Conservation (phyloP, 2,888 invertebrate genomes). For the Agonopterix arenella region DNA sequence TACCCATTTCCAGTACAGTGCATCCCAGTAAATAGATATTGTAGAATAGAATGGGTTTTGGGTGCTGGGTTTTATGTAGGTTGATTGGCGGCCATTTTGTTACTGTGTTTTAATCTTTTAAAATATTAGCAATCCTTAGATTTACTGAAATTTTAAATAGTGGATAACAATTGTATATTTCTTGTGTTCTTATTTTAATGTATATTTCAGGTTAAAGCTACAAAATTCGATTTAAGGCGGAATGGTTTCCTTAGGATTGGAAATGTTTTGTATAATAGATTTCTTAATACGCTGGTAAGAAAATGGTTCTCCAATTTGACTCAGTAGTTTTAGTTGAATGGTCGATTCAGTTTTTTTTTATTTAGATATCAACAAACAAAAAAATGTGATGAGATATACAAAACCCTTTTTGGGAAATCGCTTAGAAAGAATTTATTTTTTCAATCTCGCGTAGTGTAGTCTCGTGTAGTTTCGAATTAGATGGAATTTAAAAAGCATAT, state of each 20-base stretch:
- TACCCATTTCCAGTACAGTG: slow-evolving; percentile 58
- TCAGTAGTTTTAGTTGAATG: slow-evolving; percentile 41
- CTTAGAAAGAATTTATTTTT: slow-evolving; percentile 41
- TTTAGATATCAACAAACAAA: slow-evolving; percentile 13
- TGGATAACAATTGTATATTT: no score
- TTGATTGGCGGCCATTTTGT: neutral
- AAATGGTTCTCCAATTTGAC: no score
- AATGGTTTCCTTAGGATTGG: no score
- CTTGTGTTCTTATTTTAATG: neutral
- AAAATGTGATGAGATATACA: slow-evolving; percentile 32
- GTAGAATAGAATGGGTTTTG: slow-evolving; percentile 43
- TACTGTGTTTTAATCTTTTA: no score
- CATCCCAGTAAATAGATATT: slow-evolving; percentile 70
- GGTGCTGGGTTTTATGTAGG: slow-evolving; percentile 55
- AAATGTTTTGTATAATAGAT: no score
- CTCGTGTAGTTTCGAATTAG: slow-evolving; percentile 37
- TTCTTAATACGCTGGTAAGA: no score
- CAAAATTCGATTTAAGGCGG: no score
- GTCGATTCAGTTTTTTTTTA: slow-evolving; percentile 24
- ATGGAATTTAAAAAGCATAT: slow-evolving; percentile 46
- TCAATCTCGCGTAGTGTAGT: slow-evolving; percentile 38
- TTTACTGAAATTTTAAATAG: no score
- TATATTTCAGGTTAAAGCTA: no score
- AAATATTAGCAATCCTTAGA: no score
- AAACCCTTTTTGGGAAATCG: slow-evolving; percentile 24